Evolutionary conservation across 2,797 vertebrate genomes (phyloP).

Genomic region (Parauchenoglanis punctatus): DNA sequence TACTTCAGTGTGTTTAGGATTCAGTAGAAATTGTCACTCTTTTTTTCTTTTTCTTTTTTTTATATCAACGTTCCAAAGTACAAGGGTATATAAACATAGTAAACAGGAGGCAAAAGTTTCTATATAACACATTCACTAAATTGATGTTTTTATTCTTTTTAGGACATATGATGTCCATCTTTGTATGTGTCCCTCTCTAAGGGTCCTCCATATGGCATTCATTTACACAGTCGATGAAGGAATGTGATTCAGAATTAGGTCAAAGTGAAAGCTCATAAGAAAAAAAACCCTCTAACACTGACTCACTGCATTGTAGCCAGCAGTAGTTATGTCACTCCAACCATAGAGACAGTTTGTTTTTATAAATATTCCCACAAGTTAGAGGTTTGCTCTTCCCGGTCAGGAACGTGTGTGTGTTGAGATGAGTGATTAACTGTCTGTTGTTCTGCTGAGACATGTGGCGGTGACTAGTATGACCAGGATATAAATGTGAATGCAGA

Average conservation of each 20-base stretch:
- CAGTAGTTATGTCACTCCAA: slow-evolving; percentile 47
- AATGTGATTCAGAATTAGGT: slow-evolving; percentile 69
- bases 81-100: background rate
- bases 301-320: slow-evolving; percentile 33
- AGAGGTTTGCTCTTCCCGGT: slow-evolving; percentile 10
- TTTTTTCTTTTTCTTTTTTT: too few relatives aligned
- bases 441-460: slow-evolving; percentile 53
- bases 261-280: slow-evolving; percentile 60
- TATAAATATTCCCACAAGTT: slow-evolving; percentile 31
- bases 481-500: slow-evolving; percentile 62
- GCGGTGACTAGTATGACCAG: slow-evolving; percentile 58
- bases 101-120: background rate
- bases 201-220: slow-evolving; percentile 66
- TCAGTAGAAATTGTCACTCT: background rate
- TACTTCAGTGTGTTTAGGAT: background rate
- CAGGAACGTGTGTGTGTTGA: slow-evolving; percentile 16
- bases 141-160: slow-evolving; percentile 27
- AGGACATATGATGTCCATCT: slow-evolving; percentile 38
- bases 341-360: slow-evolving; percentile 39
- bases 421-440: slow-evolving; percentile 61
- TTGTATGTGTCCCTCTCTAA: slow-evolving; percentile 45
- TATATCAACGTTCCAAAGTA: background rate
- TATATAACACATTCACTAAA: background rate
- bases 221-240: slow-evolving; percentile 65
- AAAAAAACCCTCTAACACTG: slow-evolving; percentile 32